Evolutionary conservation across 2,888 invertebrate species (phyloP).

Genomic region (Oscheius sp.): DNA sequence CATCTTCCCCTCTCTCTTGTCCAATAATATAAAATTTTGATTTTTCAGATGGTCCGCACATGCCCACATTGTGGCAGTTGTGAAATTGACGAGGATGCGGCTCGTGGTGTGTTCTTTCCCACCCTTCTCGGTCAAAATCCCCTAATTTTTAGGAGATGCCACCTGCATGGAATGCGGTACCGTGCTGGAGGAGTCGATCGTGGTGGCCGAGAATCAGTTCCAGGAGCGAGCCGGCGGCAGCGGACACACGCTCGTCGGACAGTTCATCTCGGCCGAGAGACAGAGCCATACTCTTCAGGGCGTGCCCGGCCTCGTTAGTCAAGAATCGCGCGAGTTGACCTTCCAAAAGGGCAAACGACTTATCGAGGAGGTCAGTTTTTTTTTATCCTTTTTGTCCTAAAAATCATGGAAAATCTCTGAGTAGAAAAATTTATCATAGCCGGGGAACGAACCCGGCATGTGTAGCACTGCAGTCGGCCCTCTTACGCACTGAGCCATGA

Average conservation of each 20-base stretch:
- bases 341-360: slow-evolving; percentile 81
- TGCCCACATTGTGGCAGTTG: slow-evolving; percentile 77
- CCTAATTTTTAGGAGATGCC: slow-evolving; percentile 79
- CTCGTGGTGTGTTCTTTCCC: slow-evolving; percentile 79
- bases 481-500: no score
- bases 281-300: slow-evolving; percentile 52
- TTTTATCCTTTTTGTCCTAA: not conserved
- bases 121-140: not conserved
- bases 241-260: slow-evolving; percentile 80
- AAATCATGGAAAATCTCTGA: no score
- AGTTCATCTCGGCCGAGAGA: slow-evolving; percentile 51
- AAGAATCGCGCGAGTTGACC: slow-evolving; percentile 92
- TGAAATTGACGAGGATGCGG: slow-evolving; percentile 92
- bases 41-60: slow-evolving; percentile 29
- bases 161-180: slow-evolving; percentile 96
- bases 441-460: no score
- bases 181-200: slow-evolving; percentile 93
- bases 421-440: no score
- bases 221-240: slow-evolving; percentile 80
- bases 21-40: not conserved
- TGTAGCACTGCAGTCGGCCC: no score
- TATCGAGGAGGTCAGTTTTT: slow-evolving; percentile 65
- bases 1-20: not conserved
- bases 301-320: slow-evolving; percentile 55
- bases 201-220: slow-evolving; percentile 95